Percentiles rank a stretch among this genome's conserved stretches.
These are phyloP conservation scores for Euwallacea similis DNA, from an alignment of 1,140 invertebrate genomes.

Conservation along the genomic window DNA sequence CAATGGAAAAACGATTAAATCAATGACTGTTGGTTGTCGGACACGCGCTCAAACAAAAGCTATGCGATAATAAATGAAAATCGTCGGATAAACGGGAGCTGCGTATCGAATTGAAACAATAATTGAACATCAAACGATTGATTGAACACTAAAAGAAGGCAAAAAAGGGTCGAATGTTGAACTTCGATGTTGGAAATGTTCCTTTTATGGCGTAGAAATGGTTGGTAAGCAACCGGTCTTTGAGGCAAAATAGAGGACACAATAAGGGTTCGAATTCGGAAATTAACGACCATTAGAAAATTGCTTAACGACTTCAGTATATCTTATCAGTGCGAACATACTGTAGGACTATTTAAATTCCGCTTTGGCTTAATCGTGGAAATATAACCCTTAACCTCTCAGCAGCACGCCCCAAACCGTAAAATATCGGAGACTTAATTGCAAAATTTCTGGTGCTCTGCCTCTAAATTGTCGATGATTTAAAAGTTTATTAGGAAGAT, in stretches of 20 bases:
- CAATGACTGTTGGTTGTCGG: slow-evolving; percentile 26
- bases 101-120: slow-evolving; percentile 10
- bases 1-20: slow-evolving; percentile 29
- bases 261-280: slow-evolving; percentile 34
- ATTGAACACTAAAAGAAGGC: slow-evolving; percentile 8
- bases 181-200: no score
- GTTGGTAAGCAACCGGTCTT: no score
- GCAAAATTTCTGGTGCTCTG: slow-evolving; percentile 36
- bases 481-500: slow-evolving; percentile 41
- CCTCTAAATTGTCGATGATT: slow-evolving; percentile 40
- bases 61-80: slow-evolving; percentile 12
- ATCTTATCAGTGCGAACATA: slow-evolving; percentile 39
- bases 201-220: no score
- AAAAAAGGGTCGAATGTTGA: not conserved
- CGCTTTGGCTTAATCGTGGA: slow-evolving; percentile 41
- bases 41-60: slow-evolving; percentile 30
- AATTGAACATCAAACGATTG: slow-evolving; percentile 13
- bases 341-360: slow-evolving; percentile 43
- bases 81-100: slow-evolving; percentile 6
- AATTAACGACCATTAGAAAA: slow-evolving; percentile 40
- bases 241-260: not conserved
- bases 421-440: slow-evolving; percentile 41
- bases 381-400: slow-evolving; percentile 43
- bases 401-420: slow-evolving; percentile 40
- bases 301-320: slow-evolving; percentile 39